Evolutionary conservation across 2,797 vertebrate genomes (phyloP).

Genomic region (Melanotaenia pygmaea): DNA sequence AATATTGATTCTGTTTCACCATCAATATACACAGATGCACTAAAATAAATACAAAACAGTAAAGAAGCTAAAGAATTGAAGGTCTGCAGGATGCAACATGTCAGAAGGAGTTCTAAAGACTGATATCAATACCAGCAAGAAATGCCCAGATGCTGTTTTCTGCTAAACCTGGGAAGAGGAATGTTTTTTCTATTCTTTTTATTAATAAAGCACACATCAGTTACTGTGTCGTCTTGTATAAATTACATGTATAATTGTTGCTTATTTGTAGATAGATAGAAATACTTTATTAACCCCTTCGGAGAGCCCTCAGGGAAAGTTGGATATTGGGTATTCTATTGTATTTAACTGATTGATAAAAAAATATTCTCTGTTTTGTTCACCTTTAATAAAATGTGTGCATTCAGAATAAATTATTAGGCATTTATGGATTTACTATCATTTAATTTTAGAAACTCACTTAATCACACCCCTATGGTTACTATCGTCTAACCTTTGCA

Average conservation of each 20-base stretch:
- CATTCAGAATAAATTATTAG: not conserved
- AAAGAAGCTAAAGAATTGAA: not conserved
- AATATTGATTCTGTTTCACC: not conserved
- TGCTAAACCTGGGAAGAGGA: not conserved
- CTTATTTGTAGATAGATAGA: too few species aligned
- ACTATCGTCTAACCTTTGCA: not conserved
- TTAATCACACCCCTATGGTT: not conserved
- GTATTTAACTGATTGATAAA: not conserved
- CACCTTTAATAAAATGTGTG: not conserved
- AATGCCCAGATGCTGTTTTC: not conserved
- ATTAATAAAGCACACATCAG: not conserved
- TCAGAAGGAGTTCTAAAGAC: not conserved
- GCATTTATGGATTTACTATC: not conserved
- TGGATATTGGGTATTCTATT: too few species aligned
- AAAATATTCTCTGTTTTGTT: not conserved
- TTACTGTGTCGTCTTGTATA: not conserved
- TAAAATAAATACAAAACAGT: constrained; percentile 6
- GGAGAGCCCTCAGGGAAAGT: too few species aligned
- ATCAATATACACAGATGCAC: not conserved
- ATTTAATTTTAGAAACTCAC: not conserved
- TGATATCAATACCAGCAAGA: not conserved
- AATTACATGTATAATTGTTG: not conserved
- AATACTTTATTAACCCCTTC: too few species aligned
- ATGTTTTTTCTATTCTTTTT: too few species aligned
- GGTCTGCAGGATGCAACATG: not conserved